A percentile compares a stretch with the other conserved stretches of the same genome.
phyloP scores from a whole-genome alignment of 2,888 invertebrate genomes.

The Cephus rjabovi region DNA sequence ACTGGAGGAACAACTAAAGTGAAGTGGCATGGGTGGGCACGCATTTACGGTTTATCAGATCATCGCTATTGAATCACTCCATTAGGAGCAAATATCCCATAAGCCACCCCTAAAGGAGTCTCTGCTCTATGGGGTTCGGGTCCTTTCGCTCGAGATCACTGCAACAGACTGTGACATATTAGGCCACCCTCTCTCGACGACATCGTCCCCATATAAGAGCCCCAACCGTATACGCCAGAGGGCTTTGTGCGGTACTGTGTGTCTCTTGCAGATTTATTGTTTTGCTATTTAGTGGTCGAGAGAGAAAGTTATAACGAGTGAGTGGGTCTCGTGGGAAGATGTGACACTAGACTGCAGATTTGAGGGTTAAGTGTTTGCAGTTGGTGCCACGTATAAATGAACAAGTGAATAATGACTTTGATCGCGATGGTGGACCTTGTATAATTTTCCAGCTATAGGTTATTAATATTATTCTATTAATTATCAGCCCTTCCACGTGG shows the following conservation, averaged over 20 bases:
- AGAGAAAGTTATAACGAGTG: neutral
- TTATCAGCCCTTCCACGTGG: neutral
- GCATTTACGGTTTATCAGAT: slow-evolving; percentile 52
- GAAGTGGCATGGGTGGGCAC: neutral
- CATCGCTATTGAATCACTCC: slow-evolving; percentile 63
- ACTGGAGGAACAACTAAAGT: neutral
- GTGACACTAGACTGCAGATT: neutral
- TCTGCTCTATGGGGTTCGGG: slow-evolving; percentile 22
- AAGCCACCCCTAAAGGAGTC: slow-evolving; percentile 32
- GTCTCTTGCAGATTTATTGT: slow-evolving; percentile 60
- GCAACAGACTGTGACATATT: slow-evolving; percentile 67
- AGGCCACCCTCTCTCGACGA: slow-evolving; percentile 60
- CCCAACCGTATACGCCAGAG: slow-evolving; percentile 35
- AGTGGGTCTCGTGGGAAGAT: neutral
- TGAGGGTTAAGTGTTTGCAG: neutral
- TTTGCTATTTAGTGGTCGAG: slow-evolving; percentile 58
- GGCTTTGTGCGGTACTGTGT: slow-evolving; percentile 31
- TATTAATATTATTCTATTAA: neutral
- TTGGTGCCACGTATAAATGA: neutral
- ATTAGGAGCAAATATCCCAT: slow-evolving; percentile 55
- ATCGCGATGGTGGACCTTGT: neutral
- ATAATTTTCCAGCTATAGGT: neutral
- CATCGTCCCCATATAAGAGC: slow-evolving; percentile 53
- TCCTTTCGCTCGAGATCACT: slow-evolving; percentile 50
- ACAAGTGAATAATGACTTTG: neutral